Evolutionary conservation across 2,888 invertebrate genomes (phyloP), one percentile per base, ranked within the genome.

Genomic region (Dinocampus coccinellae): DNA sequence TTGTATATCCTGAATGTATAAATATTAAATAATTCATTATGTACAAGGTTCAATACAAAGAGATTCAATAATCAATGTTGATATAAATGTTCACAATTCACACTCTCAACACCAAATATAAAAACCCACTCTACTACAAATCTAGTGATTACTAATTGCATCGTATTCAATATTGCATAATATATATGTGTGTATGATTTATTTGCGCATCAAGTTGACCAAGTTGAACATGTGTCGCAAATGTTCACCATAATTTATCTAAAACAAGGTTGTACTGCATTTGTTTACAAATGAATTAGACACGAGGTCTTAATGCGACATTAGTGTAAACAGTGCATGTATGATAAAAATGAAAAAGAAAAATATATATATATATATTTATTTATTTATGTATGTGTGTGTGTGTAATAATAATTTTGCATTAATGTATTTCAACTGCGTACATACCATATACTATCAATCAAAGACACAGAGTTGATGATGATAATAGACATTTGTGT

Each of bases 211-310:
- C 58, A 58, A 58, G n/a, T 33, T 58, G 33, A 58, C 16, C 29
- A 58, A 58, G n/a, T 58, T 22, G 33, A 58, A 47, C 33, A 58
- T 58, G 16, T 58, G 58, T 58, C 29, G 58, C 33, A 58, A 58
- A 33, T 55, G 29, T 58, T 33, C 29, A 58, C 33, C 6, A 29
- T 4, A 4, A 7, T 20, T 26, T 55, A 4, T 26, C 10, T 11
- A 55, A 55, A 26, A 52, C 47, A 62, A 63, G 47, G 47, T 29
- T 47, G 22, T 16, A n/a, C 58, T 29, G 10, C 26, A 47, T 63
- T 63, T 61, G 61, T 61, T 62, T 63, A 63, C 7, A 10, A 24
- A 63, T 29, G 29, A 47, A 63, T 63, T 63, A 16, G 39, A 47
- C 22, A 42, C 63, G 39, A 63, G 63, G 63, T 63, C 63, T 47